Base-by-base conservation (phyloP, 1,140 invertebrate genomes). In the Hydropsyche tenuis region DNA sequence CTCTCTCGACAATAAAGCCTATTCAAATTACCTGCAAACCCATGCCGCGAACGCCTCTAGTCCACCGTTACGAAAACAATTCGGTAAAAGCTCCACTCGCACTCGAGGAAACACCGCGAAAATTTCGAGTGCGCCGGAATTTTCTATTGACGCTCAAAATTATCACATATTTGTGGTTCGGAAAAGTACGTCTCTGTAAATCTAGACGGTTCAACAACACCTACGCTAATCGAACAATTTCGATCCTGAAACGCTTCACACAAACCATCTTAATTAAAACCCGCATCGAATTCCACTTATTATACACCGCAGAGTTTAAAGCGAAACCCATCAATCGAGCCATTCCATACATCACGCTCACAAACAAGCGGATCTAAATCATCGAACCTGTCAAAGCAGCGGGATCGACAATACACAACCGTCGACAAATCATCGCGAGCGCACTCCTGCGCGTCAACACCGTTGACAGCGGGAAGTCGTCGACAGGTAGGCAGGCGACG, bases 21-120 rank as follows among this genome's bases (percentile, higher is more conserved):
- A 73, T 73, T 65, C 20, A 73, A 73, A 73, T 73, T 65, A 73
- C 71, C 71, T 73, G 71, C 20, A 23, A 60, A 20, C 48, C 45
- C 71, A 56, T 46, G 22, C 42, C 22, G 18, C n/a, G 64, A 9
- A 37, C 30, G 3, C 30, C 22, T 25, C 56, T 22, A 53, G n/a
- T 20, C 14, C 48, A 53, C 16, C 20, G 1, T 42, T 43, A 6
- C 11, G 14, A 63, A 63, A 30, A 63, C 60, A 63, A 63, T 63
- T 63, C 30, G 23, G 18, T 63, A 63, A 63, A 69, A 27, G 43
- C 7, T 20, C 2, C 45, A 16, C 12, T 43, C n/a, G n/a, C n/a
- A n/a, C n/a, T n/a, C n/a, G n/a, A 37, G 30, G 9, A 37, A 37
- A 37, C 30, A 37, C 3, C 9, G 3, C 30, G 30, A 9, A 37